Base-by-base conservation (phyloP, 2,113 vertebrate species). In the Emydura subglobosa region DNA sequence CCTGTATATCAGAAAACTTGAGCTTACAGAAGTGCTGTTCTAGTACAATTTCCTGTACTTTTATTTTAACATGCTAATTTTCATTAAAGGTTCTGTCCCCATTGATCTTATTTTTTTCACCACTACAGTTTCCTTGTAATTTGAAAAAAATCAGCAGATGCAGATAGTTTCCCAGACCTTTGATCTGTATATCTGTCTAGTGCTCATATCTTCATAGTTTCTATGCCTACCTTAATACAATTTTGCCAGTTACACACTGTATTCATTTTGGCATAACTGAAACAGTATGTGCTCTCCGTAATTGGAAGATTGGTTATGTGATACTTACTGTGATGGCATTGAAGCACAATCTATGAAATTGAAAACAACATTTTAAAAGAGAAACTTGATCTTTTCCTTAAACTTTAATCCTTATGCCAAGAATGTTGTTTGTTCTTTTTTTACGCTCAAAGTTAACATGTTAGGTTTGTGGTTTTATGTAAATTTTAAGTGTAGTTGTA, bases 291-390 rank as follows among this genome's bases (percentile, higher is more conserved):
- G 65, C 76, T 88, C 68, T 90, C 53, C 54, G 85, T 81, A 87
- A 39, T 49, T 91, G 80, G 34, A 80, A 90, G 78, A 79, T 34
- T 90, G 86, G 86, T 90, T 82, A 31, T 93, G 92, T 94, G 76
- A 57, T 79, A 27, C 86, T 88, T 94, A 42, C 68, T 90, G 1
- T 50, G 34, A 74, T 84, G 57, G 76, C 61, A 47, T 78, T 57
- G n/a, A 86, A 94, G 24, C 42, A 27, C 79, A 85, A 24, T 59
- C 59, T 94, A 82, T 51, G 85, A 79, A 87, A 91, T 65, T 85
- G 49, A 51, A 93, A 88, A 8, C 42, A 76, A 42, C 6, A 14
- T 44, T 85, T 88, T 94, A 53, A 53, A 53, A 86, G 68, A 79
- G 5, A 87, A 1, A 49, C 90, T 86, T 88, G 79, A 81, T 39